A percentile compares a stretch with the other conserved stretches of the same genome.
Conservation (phyloP, 2,888 invertebrate species). For the Neuroscelio doddi region DNA sequence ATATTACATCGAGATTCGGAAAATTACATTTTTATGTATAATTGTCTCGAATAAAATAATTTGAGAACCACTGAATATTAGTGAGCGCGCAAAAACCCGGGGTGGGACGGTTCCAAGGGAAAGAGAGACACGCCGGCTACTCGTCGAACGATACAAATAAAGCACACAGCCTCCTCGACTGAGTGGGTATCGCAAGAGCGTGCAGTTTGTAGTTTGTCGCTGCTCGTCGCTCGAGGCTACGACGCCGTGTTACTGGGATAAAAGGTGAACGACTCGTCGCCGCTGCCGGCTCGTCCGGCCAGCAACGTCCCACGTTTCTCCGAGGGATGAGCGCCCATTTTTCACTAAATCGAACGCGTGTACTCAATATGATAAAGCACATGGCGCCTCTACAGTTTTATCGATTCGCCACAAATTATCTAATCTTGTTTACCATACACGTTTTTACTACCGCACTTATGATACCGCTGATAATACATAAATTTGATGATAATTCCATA, state of each 20-base stretch:
- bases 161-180: constrained; percentile 55
- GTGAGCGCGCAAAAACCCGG: constrained; percentile 36
- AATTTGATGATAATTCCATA: too few relatives aligned
- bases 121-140: constrained; percentile 60
- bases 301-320: constrained; percentile 64
- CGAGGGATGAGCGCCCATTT: constrained; percentile 62
- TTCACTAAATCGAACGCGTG: constrained; percentile 53
- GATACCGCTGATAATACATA: too few relatives aligned
- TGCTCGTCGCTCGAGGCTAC: constrained; percentile 62
- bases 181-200: constrained; percentile 54
- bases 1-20: too few relatives aligned
- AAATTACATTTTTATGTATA: too few relatives aligned
- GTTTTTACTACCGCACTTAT: too few relatives aligned
- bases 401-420: background rate
- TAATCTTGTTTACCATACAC: too few relatives aligned
- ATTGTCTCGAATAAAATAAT: too few relatives aligned
- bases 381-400: background rate
- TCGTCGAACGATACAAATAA: constrained; percentile 64
- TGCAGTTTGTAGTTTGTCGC: constrained; percentile 65
- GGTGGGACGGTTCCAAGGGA: constrained; percentile 51
- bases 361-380: background rate
- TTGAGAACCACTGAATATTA: constrained; percentile 49
- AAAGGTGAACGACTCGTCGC: constrained; percentile 71
- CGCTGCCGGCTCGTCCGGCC: constrained; percentile 61
- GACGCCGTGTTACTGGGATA: constrained; percentile 72